A percentile compares a stretch with the other conserved stretches of the same genome.
Evolutionary conservation across 2,888 invertebrate species (phyloP).

Genomic region (Coelopa pilipes): DNA sequence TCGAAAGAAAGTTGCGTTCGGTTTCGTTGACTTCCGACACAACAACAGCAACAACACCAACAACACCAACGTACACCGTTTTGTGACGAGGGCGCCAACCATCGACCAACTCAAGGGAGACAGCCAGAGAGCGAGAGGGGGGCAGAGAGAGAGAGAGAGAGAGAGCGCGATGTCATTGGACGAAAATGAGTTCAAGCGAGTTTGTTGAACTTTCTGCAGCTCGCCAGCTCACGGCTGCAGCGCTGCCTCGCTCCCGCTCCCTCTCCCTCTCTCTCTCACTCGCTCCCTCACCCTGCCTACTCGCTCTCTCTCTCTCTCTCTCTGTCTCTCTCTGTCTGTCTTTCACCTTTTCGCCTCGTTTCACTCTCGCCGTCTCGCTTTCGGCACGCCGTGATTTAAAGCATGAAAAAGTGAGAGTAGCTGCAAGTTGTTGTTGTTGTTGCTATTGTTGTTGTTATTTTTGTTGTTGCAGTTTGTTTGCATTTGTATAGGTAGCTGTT

Average conservation of each 20-base stretch:
- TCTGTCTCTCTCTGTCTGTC: background rate
- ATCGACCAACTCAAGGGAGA: background rate
- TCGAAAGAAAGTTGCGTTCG: conserved; percentile 28
- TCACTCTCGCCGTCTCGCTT: background rate
- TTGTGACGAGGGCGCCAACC: background rate
- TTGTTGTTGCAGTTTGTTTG: background rate
- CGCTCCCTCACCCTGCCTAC: too few relatives aligned
- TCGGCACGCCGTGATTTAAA: conserved; percentile 1
- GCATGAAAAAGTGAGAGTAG: conserved; percentile 33
- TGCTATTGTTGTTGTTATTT: too few relatives aligned
- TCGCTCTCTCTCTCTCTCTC: background rate
- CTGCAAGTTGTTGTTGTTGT: background rate
- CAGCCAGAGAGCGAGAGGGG: background rate
- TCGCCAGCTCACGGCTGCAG: background rate
- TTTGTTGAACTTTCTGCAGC: conserved; percentile 51
- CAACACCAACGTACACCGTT: background rate
- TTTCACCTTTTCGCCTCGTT: background rate
- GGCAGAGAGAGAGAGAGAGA: background rate
- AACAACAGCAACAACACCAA: too few relatives aligned
- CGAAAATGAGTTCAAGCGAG: conserved; percentile 53
- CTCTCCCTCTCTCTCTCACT: background rate
- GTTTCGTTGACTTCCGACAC: conserved; percentile 14
- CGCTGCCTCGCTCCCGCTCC: background rate
- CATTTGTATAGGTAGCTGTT: too few relatives aligned
- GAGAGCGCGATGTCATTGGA: conserved; percentile 53